These are phyloP conservation scores for Pseudoips prasinana DNA, from an alignment of 2,888 invertebrate species.

Conservation along the genomic window DNA sequence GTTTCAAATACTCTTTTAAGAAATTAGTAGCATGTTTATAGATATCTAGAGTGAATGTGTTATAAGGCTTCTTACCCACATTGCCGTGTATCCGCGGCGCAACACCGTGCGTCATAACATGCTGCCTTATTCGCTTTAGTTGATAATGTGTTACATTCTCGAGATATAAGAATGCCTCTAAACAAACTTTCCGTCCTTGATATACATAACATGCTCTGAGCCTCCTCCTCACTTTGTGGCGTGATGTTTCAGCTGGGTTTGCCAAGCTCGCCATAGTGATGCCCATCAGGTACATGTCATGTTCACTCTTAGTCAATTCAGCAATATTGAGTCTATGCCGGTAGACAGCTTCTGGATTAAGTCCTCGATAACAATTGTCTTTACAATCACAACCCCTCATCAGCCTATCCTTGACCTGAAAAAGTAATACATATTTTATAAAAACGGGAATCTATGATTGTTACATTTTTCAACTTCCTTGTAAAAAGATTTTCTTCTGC, in stretches of 20 bases:
- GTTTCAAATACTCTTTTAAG: constrained; percentile 86
- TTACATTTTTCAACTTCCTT: no score
- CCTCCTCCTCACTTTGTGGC: constrained; percentile 87
- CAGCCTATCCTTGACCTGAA: constrained; percentile 86
- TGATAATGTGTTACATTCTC: constrained; percentile 92
- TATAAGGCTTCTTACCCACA: constrained; percentile 90
- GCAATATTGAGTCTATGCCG: constrained; percentile 89
- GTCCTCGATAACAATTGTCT: constrained; percentile 88
- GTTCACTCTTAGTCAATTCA: constrained; percentile 90
- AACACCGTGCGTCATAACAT: constrained; percentile 90
- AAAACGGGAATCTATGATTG: no score
- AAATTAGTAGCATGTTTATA: constrained; percentile 90
- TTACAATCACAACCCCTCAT: constrained; percentile 89
- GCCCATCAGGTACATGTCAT: constrained; percentile 93
- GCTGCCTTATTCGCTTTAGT: constrained; percentile 88
- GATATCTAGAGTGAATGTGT: constrained; percentile 89
- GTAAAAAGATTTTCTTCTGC: no score
- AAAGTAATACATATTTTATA: constrained; percentile 21
- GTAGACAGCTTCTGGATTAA: constrained; percentile 88
- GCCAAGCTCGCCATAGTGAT: constrained; percentile 91
- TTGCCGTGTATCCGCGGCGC: constrained; percentile 90
- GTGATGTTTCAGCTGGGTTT: constrained; percentile 86
- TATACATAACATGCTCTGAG: constrained; percentile 89
- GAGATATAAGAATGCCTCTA: constrained; percentile 89
- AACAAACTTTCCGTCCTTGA: constrained; percentile 88